phyloP scores from a whole-genome alignment of 2,888 invertebrate genomes.

The Lumbricus terrestris region DNA sequence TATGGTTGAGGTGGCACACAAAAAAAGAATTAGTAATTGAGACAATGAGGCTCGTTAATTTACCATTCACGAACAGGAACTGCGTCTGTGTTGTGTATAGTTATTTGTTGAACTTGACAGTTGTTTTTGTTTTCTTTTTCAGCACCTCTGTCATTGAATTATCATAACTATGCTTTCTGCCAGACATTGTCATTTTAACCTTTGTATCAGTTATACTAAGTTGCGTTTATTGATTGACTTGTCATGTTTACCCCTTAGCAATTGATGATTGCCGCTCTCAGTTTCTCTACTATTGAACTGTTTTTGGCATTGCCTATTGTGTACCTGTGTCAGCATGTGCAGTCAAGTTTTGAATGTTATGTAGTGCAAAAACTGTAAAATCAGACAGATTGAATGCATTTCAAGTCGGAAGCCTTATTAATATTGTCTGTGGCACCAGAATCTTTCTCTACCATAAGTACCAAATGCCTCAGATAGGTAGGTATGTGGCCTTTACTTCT shows the following conservation, averaged over 20 bases:
- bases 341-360: not conserved
- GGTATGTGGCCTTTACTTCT: not conserved
- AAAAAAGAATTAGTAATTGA: not conserved
- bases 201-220: not conserved
- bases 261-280: not conserved
- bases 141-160: not conserved
- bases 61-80: not conserved
- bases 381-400: not conserved
- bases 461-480: too few relatives aligned
- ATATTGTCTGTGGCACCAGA: not conserved
- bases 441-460: too few relatives aligned
- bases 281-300: not conserved
- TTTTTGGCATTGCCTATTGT: not conserved
- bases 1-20: not conserved
- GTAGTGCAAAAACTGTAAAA: not conserved
- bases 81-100: not conserved
- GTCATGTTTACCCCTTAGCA: not conserved
- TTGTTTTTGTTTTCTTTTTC: not conserved
- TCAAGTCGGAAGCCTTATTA: not conserved
- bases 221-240: not conserved
- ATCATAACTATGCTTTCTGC: not conserved
- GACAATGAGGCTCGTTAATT: not conserved
- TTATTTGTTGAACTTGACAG: not conserved
- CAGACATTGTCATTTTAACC: not conserved
- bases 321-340: not conserved